Evolutionary conservation across 2,888 invertebrate species (phyloP).

Genomic region (Agonum fuliginosum): DNA sequence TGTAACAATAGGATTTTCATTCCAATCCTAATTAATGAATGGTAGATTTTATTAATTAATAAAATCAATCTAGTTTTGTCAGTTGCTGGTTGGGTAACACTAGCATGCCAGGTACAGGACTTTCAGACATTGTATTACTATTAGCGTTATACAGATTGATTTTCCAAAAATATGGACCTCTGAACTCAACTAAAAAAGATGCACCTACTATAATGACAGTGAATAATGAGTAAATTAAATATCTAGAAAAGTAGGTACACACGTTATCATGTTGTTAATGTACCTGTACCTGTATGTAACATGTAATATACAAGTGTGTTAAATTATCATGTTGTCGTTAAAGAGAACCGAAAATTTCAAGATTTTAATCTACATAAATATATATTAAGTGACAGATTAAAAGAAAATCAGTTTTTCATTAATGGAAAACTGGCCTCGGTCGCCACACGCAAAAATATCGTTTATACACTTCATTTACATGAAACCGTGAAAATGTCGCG

Average conservation of each 20-base stretch:
- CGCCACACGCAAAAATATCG: slow-evolving; percentile 9
- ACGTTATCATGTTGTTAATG: neutral
- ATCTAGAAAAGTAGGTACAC: neutral
- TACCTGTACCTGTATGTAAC: neutral
- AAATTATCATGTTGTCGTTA: neutral
- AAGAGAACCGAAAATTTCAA: neutral
- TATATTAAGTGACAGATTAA: slow-evolving; percentile 45
- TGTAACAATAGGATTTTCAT: too few relatives aligned
- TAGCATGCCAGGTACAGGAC: too few relatives aligned
- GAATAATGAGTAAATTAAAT: too few relatives aligned
- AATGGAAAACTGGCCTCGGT: slow-evolving; percentile 24
- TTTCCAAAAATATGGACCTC: too few relatives aligned
- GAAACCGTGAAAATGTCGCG: slow-evolving; percentile 16
- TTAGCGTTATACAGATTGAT: too few relatives aligned
- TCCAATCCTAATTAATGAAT: too few relatives aligned
- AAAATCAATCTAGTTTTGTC: too few relatives aligned
- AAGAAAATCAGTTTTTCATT: slow-evolving; percentile 44
- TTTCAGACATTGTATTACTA: too few relatives aligned
- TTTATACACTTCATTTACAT: slow-evolving; percentile 32
- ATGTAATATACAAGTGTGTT: neutral
- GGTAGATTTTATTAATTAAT: too few relatives aligned
- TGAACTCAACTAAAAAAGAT: too few relatives aligned
- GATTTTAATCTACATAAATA: slow-evolving; percentile 45
- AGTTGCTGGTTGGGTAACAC: too few relatives aligned
- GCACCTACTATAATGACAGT: too few relatives aligned